phyloP scores from a whole-genome alignment of 2,113 vertebrate species.

The Syngnathus typhle region DNA sequence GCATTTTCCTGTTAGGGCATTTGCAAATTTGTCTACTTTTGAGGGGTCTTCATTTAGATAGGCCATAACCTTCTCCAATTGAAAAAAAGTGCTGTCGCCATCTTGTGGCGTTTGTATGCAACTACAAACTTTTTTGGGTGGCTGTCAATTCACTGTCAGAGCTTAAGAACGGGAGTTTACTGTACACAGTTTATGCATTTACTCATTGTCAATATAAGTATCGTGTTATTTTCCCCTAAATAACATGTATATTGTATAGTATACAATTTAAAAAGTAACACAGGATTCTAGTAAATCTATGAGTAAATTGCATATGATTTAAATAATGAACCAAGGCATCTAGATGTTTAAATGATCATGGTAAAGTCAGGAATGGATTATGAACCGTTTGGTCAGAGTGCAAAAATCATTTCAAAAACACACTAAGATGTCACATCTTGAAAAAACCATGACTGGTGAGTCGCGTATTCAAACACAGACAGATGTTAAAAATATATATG shows the following conservation, averaged over 20 bases:
- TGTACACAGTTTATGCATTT: constrained; percentile 36
- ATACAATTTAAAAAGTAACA: constrained; percentile 42
- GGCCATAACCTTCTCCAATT: not conserved
- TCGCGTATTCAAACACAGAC: constrained; percentile 27
- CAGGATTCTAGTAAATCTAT: constrained; percentile 48
- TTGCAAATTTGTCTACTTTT: not conserved
- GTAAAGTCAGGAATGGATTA: constrained; percentile 43
- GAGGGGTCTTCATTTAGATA: not conserved
- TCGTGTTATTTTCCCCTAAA: constrained; percentile 6
- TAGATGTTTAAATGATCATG: constrained; percentile 23
- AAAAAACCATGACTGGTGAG: constrained; percentile 4
- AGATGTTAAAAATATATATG: constrained; percentile 16
- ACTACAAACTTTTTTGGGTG: not conserved
- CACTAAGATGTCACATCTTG: constrained; percentile 12
- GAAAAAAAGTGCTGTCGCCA: not conserved
- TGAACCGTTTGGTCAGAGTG: constrained; percentile 37
- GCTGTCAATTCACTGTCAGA: not conserved
- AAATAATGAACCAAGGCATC: constrained; percentile 33
- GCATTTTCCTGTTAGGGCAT: too few species aligned
- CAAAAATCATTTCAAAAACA: constrained; percentile 44
- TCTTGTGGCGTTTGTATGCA: not conserved
- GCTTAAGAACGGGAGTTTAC: not conserved
- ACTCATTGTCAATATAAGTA: constrained; percentile 23
- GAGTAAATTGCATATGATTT: constrained; percentile 34
- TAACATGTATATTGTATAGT: constrained; percentile 30